phyloP scores from a whole-genome alignment of 2,797 vertebrate genomes.

The Fistularia commersonii region DNA sequence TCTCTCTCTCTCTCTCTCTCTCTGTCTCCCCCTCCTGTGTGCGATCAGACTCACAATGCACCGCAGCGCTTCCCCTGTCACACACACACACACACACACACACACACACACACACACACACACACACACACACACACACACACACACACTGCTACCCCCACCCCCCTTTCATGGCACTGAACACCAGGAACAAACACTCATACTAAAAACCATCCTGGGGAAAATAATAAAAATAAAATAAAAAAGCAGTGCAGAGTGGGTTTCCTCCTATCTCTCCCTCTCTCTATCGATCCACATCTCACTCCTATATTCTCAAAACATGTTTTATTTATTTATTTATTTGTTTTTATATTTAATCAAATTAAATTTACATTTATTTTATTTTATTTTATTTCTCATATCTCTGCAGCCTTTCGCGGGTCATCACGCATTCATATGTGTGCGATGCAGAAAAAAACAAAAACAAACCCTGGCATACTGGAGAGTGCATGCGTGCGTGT shows the following conservation, averaged over 20 bases:
- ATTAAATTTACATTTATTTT: conserved; percentile 15
- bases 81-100: not conserved
- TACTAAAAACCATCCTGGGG: conserved; percentile 45
- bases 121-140: no score
- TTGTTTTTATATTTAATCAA: conserved; percentile 24
- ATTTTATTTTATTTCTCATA: conserved; percentile 4
- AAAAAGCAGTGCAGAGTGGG: no score
- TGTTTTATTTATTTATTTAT: no score
- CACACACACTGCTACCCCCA: not conserved
- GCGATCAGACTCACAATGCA: conserved; percentile 69
- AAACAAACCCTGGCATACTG: conserved; percentile 30
- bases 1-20: conserved; percentile 69
- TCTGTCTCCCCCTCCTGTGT: conserved; percentile 67
- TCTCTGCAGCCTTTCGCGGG: conserved; percentile 1
- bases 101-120: no score
- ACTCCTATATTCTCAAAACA: conserved; percentile 41
- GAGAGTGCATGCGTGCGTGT: conserved; percentile 21
- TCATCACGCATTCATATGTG: conserved; percentile 42
- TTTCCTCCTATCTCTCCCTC: conserved; percentile 58
- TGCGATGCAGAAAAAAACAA: conserved; percentile 40
- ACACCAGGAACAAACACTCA: conserved; percentile 35
- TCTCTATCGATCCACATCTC: conserved; percentile 51
- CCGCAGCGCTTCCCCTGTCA: conserved; percentile 68
- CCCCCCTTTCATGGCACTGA: conserved; percentile 8
- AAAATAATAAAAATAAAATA: conserved; percentile 14